Percentiles rank a stretch among this genome's conserved stretches.
phyloP scores from a whole-genome alignment of 2,113 vertebrate species.

The Terrapene triunguis region DNA sequence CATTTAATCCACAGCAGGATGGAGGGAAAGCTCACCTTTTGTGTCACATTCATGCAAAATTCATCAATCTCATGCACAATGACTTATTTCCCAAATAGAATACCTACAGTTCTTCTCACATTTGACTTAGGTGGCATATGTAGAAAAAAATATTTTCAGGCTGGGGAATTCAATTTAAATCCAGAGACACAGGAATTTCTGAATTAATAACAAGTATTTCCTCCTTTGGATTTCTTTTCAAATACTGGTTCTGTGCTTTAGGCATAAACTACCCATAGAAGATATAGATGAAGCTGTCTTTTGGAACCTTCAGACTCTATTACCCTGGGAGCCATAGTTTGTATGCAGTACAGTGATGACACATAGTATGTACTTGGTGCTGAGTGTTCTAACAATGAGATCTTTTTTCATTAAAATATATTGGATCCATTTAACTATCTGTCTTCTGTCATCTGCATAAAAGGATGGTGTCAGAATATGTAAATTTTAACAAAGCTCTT shows the following conservation, averaged over 20 bases:
- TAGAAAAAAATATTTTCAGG: background rate
- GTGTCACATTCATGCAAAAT: conserved; percentile 79
- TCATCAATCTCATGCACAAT: conserved; percentile 69
- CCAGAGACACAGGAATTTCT: background rate
- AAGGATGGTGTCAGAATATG: background rate
- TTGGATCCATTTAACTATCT: background rate
- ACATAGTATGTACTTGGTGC: background rate
- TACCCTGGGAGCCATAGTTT: background rate
- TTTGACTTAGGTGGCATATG: background rate
- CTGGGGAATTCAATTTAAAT: conserved; percentile 18
- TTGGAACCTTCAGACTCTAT: background rate
- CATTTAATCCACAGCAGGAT: conserved; percentile 27
- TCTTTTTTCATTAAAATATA: background rate
- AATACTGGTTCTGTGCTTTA: background rate
- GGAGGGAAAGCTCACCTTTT: conserved; percentile 56
- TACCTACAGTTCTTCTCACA: background rate
- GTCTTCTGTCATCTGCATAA: background rate
- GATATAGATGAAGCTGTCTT: background rate
- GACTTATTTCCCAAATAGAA: conserved; percentile 59
- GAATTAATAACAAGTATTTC: background rate
- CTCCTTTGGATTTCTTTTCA: background rate
- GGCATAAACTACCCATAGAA: background rate
- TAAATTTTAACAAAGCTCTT: background rate
- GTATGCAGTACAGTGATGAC: background rate
- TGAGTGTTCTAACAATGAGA: background rate